Evolutionary conservation across 1,140 invertebrate genomes (phyloP).

Genomic region (Sarcophaga peregrina): DNA sequence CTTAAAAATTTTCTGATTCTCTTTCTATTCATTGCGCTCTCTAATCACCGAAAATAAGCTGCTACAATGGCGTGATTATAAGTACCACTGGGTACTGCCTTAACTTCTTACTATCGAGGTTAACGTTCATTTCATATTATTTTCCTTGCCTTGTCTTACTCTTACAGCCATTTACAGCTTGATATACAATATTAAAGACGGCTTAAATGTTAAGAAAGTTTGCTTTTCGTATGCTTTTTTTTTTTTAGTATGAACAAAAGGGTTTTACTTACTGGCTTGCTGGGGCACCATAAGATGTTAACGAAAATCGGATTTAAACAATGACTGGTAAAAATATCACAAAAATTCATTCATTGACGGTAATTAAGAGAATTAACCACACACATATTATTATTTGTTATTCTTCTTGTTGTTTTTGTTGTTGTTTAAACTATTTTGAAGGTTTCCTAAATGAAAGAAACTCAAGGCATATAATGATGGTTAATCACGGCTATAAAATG

Average conservation of each 20-base stretch:
- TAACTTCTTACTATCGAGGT: neutral
- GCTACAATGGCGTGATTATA: too few species aligned
- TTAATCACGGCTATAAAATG: too few species aligned
- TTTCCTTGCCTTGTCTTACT: neutral
- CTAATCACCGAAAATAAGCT: too few species aligned
- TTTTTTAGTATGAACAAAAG: neutral
- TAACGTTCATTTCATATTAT: neutral
- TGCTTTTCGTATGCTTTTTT: neutral
- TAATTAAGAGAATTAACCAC: conserved; percentile 11
- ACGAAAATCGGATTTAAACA: conserved; percentile 42
- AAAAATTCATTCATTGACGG: neutral
- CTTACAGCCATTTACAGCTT: neutral
- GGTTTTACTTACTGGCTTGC: neutral
- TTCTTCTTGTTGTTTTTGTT: neutral
- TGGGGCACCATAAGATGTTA: neutral
- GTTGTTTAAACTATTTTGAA: neutral
- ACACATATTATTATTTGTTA: neutral
- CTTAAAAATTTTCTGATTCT: too few species aligned
- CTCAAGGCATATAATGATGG: too few species aligned
- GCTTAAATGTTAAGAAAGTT: conserved; percentile 10
- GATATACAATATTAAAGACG: neutral
- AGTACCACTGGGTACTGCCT: too few species aligned
- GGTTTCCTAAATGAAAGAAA: neutral
- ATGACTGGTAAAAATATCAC: conserved; percentile 42
- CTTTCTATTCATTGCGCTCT: too few species aligned